Evolutionary conservation across 2,113 vertebrate genomes (phyloP).

Genomic region (Pituophis catenifer): DNA sequence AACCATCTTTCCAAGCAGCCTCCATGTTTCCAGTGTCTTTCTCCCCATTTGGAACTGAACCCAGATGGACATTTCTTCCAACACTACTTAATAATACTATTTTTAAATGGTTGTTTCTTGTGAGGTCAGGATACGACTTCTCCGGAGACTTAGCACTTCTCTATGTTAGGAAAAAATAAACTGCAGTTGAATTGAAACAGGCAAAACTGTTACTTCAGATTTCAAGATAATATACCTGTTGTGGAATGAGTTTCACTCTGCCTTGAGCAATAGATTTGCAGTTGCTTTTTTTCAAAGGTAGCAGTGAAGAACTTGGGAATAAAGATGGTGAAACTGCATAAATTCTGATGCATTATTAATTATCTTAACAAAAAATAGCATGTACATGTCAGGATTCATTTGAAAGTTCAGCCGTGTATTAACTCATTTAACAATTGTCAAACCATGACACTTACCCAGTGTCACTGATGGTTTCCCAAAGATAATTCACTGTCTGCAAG

Average conservation of each 20-base stretch:
- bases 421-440: constrained; percentile 35
- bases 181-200: not conserved
- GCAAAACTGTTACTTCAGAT: not conserved
- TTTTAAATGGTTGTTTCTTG: not conserved
- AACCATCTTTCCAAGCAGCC: too few relatives aligned
- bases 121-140: not conserved
- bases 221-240: not conserved
- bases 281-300: not conserved
- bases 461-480: constrained; percentile 13
- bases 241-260: not conserved
- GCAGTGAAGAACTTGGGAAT: not conserved
- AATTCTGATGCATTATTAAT: constrained; percentile 50
- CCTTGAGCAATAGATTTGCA: not conserved
- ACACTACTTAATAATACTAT: not conserved
- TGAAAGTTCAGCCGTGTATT: constrained; percentile 34
- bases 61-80: too few relatives aligned
- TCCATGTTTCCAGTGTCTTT: too few relatives aligned
- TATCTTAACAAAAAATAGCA: constrained; percentile 30
- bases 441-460: constrained; percentile 14
- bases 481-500: constrained; percentile 6
- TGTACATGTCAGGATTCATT: constrained; percentile 44
- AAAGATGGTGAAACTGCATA: not conserved
- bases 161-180: not conserved
- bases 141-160: not conserved
- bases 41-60: too few relatives aligned